phyloP scores from a whole-genome alignment of 1,140 invertebrate species.

The Listronotus oregonensis region DNA sequence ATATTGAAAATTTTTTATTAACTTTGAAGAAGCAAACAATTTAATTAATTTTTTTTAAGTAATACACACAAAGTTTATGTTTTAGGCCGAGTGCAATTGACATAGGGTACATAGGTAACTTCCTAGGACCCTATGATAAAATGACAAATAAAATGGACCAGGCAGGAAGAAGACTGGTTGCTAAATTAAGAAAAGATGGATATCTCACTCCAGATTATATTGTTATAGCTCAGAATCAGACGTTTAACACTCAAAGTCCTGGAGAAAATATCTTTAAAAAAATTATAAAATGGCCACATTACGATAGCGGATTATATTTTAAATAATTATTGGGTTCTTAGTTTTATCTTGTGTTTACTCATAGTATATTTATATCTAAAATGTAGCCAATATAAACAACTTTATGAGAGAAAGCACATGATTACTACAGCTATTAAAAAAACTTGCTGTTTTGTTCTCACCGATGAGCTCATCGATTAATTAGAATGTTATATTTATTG shows the following conservation, averaged over 20 bases:
- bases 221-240: constrained; percentile 58
- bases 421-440: too few species aligned
- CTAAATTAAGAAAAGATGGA: constrained; percentile 48
- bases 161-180: constrained; percentile 52
- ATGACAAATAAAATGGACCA: constrained; percentile 53
- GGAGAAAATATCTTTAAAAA: constrained; percentile 46
- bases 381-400: too few species aligned
- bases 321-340: background rate
- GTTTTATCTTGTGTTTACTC: too few species aligned
- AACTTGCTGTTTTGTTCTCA: too few species aligned
- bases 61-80: constrained; percentile 30
- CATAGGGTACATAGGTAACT: constrained; percentile 60
- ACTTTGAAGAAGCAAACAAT: too few species aligned
- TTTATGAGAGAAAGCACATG: too few species aligned
- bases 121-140: constrained; percentile 43
- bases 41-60: too few species aligned
- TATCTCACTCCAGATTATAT: constrained; percentile 54
- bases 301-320: constrained; percentile 24
- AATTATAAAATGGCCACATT: constrained; percentile 49
- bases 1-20: too few species aligned
- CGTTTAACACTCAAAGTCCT: constrained; percentile 47
- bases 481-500: too few species aligned
- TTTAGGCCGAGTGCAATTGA: constrained; percentile 57
- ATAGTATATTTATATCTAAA: too few species aligned
- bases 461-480: too few species aligned